Evolutionary conservation across 2,113 vertebrate genomes (phyloP), one percentile per base, ranked within the genome.

Genomic region (Etheostoma cragini): DNA sequence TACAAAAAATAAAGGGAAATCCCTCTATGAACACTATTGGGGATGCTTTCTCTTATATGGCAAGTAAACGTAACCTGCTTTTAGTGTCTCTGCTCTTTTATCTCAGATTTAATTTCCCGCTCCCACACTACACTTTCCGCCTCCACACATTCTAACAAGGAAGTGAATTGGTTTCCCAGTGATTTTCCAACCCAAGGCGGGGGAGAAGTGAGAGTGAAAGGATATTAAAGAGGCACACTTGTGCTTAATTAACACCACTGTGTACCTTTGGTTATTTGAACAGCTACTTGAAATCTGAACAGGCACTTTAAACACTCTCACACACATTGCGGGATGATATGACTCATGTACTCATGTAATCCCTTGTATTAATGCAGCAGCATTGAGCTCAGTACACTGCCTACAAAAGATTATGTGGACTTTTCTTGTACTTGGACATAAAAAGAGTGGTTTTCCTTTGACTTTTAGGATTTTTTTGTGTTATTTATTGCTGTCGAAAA

Each of bases 71-170:
- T 80, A 61, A 74, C 73, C 52, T 68, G 26, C 68, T 82, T 50
- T 71, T 54, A 72, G 57, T 74, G 72, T 67, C 71, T 64, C 58
- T 56, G 53, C 62, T 17, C 81, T 63, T 86, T 81, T 63, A 62
- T 80, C 86, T 86, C 82, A 74, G 22, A 72, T 82, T 88, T 74
- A 73, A 91, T 90, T 88, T 73, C 53, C 69, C 1, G 38, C 84
- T 82, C 82, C 68, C 76, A 84, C 87, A 30, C 71, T 1, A 60
- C 87, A 30, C 71, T 1, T 54, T 71, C 85, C 83, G 85, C 85
- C 85, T 83, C 75, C 87, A 78, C 82, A 83, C 50, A 7, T 57
- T 52, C 80, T 54, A 80, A 84, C 76, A 60, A 82, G 77, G 60
- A 84, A 80, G 81, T 70, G 58, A 63, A 50, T 82, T 57, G 38